Percentiles rank a stretch among this genome's conserved stretches.
phyloP scores from a whole-genome alignment of 2,888 invertebrate genomes.

The Polietes domitor region DNA sequence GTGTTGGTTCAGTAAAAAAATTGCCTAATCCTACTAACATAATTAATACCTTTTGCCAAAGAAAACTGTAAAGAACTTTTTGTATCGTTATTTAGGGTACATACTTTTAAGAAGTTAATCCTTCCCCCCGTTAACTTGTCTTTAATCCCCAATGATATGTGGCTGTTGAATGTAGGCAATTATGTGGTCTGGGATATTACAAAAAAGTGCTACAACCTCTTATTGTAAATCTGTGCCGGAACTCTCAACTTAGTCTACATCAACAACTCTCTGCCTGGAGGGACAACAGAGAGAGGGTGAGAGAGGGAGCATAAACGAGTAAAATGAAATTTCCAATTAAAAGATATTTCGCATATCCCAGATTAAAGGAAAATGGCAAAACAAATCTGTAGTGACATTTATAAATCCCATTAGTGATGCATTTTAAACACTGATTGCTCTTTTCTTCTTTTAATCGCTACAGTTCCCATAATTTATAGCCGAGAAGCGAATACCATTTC shows the following conservation, averaged over 20 bases:
- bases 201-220: background rate
- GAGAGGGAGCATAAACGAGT: background rate
- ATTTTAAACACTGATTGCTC: conserved; percentile 64
- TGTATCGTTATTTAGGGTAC: no score
- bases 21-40: no score
- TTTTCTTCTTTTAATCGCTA: conserved; percentile 58
- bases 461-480: conserved; percentile 63
- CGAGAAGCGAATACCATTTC: conserved; percentile 37
- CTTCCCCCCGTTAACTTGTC: no score
- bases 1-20: no score
- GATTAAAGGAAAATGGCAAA: conserved; percentile 35
- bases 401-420: conserved; percentile 66
- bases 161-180: background rate
- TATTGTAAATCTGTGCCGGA: background rate
- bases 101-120: no score
- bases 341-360: conserved; percentile 40
- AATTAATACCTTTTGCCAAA: no score
- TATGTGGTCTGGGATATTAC: background rate
- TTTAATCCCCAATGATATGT: conserved; percentile 1
- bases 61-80: no score
- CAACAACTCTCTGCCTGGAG: background rate
- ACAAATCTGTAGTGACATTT: conserved; percentile 64
- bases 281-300: no score
- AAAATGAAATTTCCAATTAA: conserved; percentile 36
- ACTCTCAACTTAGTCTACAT: conserved; percentile 4